Evolutionary conservation across 2,888 invertebrate genomes (phyloP), one percentile per base, ranked within the genome.

Genomic region (Torymus auratus): DNA sequence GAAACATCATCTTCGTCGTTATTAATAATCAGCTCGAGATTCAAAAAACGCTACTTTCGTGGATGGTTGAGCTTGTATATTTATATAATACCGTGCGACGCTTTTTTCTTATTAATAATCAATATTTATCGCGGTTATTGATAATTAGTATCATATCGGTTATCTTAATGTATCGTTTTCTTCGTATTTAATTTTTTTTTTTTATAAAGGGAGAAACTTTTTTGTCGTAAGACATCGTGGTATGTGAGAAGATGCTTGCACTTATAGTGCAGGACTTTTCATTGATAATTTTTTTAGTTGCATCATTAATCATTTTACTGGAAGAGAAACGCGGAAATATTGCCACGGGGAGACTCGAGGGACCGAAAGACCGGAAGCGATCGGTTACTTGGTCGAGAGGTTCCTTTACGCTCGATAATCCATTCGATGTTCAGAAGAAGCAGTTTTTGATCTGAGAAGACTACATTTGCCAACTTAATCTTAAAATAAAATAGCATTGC

Each of bases 31-130:
- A 17, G 50, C 41, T 23, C 53, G 73, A 53, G 52, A 58, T 68
- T 62, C 50, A 73, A 78, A 62, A 73, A 79, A 56, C 10, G 56
- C 79, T 79, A 79, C 74, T 79, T 79, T 79, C 79, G 61, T 79
- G 56, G 69, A 79, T 74, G 50, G 64, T 52, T 79, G 62, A 70
- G n/a, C 41, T 65, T 56, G 11, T 68, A 68, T 79, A 50, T 55
- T 55, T 41, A 68, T 28, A 68, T 78, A 67, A 62, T 77, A 55
- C n/a, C 15, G 41, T 60, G 11, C 15, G 2, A 17, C 15, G 53
- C 15, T 75, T 50, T 50, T 20, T 52, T 70, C 56, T 52, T 41
- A 15, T 4, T 55, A 12, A 20, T 60, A 50, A 55, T 64, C 12
- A 41, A 60, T 74, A 67, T 58, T 52, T 67, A 58, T 58, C 52